These are phyloP conservation scores for Furnarius figulus DNA, from an alignment of 2,113 vertebrate genomes.

Conservation along the genomic window DNA sequence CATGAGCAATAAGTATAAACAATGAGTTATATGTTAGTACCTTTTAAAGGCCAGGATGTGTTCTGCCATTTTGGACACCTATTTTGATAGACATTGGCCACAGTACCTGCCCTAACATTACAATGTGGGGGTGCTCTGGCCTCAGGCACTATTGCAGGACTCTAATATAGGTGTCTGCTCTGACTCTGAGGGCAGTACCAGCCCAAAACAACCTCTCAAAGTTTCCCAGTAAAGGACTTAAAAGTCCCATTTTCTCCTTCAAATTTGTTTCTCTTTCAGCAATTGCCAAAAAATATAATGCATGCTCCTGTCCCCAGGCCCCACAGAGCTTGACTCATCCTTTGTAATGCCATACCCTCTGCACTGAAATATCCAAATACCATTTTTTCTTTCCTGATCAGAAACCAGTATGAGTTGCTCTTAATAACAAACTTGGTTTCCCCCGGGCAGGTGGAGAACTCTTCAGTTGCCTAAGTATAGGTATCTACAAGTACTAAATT, in stretches of 20 bases:
- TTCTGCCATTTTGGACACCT: not conserved
- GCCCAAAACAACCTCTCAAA: not conserved
- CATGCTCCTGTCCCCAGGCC: fast-evolving
- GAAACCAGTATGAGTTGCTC: not conserved
- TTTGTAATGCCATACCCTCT: not conserved
- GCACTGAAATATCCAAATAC: not conserved
- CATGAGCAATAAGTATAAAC: not conserved
- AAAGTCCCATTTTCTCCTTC: not conserved
- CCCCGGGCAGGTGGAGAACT: fast-evolving
- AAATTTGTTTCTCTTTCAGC: not conserved
- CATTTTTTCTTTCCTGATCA: not conserved
- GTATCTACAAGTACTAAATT: not conserved
- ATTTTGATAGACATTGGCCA: not conserved
- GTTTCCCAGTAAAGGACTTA: not conserved
- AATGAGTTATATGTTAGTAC: not conserved
- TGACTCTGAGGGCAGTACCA: not conserved
- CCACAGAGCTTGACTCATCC: not conserved
- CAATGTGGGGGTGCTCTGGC: fast-evolving
- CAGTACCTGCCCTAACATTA: fast-evolving
- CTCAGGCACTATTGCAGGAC: not conserved
- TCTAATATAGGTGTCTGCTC: not conserved
- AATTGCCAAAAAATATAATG: not conserved
- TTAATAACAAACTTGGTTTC: not conserved
- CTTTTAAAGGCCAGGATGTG: not conserved
- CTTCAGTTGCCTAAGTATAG: not conserved